Percentiles rank a stretch among this genome's conserved stretches.
Conservation (phyloP, 1,140 invertebrate genomes). For the Hydropsyche tenuis region DNA sequence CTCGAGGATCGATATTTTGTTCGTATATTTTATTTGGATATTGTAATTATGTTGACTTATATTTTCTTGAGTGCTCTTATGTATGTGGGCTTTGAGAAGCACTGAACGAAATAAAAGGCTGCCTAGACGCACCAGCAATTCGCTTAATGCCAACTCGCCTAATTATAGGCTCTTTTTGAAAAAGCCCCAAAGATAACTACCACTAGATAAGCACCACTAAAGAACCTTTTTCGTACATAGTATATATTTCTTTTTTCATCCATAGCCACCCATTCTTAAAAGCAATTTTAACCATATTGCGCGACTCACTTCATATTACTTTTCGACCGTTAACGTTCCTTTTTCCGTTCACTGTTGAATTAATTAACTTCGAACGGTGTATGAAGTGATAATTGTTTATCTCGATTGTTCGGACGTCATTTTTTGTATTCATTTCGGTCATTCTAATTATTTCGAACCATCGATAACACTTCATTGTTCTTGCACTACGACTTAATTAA, state of each 20-base stretch:
- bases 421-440: background rate
- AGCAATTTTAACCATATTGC: too few relatives aligned
- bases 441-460: conserved; percentile 27
- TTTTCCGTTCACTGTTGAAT: background rate
- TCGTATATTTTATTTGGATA: too few relatives aligned
- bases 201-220: conserved; percentile 42
- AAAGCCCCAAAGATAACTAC: conserved; percentile 46
- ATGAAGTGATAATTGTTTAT: background rate
- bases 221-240: conserved; percentile 33
- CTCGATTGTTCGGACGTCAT: background rate
- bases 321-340: background rate
- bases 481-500: conserved; percentile 23
- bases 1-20: too few relatives aligned
- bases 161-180: conserved; percentile 47
- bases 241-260: too few relatives aligned
- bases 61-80: too few relatives aligned
- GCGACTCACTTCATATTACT: background rate
- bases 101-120: conserved; percentile 18
- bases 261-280: too few relatives aligned
- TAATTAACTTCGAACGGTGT: background rate
- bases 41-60: too few relatives aligned
- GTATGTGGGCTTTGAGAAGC: too few relatives aligned
- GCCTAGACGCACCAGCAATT: conserved; percentile 27
- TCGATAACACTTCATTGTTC: conserved; percentile 19
- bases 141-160: conserved; percentile 46